A percentile compares a stretch with the other conserved stretches of the same genome.
phyloP scores from a whole-genome alignment of 2,113 vertebrate genomes.

The Plecturocebus donacophilus region DNA sequence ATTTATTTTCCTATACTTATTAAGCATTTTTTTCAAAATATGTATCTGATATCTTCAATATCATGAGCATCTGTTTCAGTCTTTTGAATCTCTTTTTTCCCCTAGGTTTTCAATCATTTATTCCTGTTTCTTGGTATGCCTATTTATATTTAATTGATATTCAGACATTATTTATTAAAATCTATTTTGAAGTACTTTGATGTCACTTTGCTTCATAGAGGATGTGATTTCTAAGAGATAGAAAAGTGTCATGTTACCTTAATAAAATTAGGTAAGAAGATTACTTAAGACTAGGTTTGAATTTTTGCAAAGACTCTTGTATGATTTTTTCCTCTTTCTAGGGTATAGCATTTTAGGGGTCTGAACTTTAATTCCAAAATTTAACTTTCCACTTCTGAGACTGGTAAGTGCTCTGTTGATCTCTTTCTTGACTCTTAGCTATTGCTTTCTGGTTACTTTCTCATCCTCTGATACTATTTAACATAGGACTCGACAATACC shows the following conservation, averaged over 20 bases:
- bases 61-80: not conserved
- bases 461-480: not conserved
- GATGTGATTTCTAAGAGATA: not conserved
- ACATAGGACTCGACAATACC: not conserved
- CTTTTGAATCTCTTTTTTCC: not conserved
- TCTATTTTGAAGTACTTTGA: not conserved
- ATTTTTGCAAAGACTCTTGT: not conserved
- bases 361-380: not conserved
- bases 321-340: not conserved
- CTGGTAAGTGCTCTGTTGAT: not conserved
- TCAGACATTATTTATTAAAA: slow-evolving; percentile 5
- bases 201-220: not conserved
- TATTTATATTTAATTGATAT: slow-evolving; percentile 8
- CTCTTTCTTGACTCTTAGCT: not conserved
- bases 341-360: not conserved
- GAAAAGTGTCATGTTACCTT: not conserved
- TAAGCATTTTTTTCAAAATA: not conserved
- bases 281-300: not conserved
- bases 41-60: not conserved
- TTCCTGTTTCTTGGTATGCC: not conserved
- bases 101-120: not conserved
- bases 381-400: not conserved
- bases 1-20: not conserved
- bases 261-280: not conserved
- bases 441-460: not conserved